These are phyloP conservation scores for Chiridota heheva DNA, from an alignment of 35 echinoderm and acorn worm species.

Conservation along the genomic window DNA sequence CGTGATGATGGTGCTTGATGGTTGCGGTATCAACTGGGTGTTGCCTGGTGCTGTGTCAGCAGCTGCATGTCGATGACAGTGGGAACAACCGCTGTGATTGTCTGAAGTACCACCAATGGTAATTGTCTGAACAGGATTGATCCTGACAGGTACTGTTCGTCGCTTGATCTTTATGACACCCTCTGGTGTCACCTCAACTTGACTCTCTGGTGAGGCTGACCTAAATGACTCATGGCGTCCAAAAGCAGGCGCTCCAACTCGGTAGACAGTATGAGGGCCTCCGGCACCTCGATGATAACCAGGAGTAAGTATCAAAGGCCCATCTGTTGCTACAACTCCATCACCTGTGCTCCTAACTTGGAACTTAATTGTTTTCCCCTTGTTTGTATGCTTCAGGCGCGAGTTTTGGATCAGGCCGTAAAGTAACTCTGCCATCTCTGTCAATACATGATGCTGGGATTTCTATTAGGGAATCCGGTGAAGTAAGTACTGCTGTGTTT, in stretches of 20 bases:
- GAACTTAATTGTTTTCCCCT: slow-evolving; percentile 67
- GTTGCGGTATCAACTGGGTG: too few species aligned
- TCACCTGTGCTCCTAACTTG: slow-evolving; percentile 37
- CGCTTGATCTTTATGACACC: slow-evolving; percentile 67
- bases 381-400: slow-evolving; percentile 62
- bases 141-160: slow-evolving; percentile 43
- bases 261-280: slow-evolving; percentile 29
- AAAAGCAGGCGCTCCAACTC: slow-evolving; percentile 32
- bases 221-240: slow-evolving; percentile 24
- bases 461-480: slow-evolving; percentile 30
- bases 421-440: slow-evolving; percentile 57
- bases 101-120: slow-evolving; percentile 27
- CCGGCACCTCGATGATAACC: neutral
- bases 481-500: slow-evolving; percentile 16
- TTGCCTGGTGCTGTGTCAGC: too few species aligned
- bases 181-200: slow-evolving; percentile 60
- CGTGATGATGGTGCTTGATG: neutral
- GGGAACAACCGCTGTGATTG: slow-evolving; percentile 11
- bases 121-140: slow-evolving; percentile 40
- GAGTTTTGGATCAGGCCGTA: slow-evolving; percentile 63
- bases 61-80: slow-evolving; percentile 26
- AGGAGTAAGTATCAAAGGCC: slow-evolving; percentile 48
- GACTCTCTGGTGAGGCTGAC: slow-evolving; percentile 32
- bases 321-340: slow-evolving; percentile 36
- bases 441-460: slow-evolving; percentile 67